phyloP scores from a whole-genome alignment of 2,113 vertebrate genomes.

The Phalacrocorax pelagicus region DNA sequence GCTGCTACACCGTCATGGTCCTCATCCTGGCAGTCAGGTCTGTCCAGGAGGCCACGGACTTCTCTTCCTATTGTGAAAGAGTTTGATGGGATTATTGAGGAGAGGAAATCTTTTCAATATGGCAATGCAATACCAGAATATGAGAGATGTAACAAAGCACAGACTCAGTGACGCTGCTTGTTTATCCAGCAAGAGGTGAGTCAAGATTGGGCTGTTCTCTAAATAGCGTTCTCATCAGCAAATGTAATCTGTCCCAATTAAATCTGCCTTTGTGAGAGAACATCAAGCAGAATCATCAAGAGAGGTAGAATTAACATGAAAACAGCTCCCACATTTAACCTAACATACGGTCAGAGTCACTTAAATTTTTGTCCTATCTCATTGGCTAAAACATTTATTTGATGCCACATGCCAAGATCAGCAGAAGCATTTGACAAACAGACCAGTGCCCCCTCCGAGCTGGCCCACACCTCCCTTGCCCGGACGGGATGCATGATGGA shows the following conservation, averaged over 20 bases:
- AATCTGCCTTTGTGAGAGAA: neutral
- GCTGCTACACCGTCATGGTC: neutral
- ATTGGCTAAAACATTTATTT: neutral
- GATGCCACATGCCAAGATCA: neutral
- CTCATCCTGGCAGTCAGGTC: neutral
- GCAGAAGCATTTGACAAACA: neutral
- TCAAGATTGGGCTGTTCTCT: neutral
- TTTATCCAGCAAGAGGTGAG: neutral
- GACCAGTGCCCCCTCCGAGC: neutral
- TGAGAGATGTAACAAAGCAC: neutral
- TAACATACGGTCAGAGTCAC: neutral
- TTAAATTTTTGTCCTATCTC: neutral
- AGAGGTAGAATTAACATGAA: neutral
- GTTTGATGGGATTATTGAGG: neutral
- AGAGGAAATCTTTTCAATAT: neutral
- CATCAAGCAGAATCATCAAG: neutral
- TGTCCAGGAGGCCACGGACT: neutral
- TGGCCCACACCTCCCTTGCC: neutral
- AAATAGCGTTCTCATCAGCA: neutral
- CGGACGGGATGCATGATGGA: too few species aligned
- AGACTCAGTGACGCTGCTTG: rapidly evolving
- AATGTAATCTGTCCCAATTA: neutral
- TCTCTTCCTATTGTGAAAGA: neutral
- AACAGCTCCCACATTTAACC: neutral
- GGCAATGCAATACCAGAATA: neutral